Evolutionary conservation across 2,113 vertebrate species (phyloP).

Genomic region (Pituophis catenifer): DNA sequence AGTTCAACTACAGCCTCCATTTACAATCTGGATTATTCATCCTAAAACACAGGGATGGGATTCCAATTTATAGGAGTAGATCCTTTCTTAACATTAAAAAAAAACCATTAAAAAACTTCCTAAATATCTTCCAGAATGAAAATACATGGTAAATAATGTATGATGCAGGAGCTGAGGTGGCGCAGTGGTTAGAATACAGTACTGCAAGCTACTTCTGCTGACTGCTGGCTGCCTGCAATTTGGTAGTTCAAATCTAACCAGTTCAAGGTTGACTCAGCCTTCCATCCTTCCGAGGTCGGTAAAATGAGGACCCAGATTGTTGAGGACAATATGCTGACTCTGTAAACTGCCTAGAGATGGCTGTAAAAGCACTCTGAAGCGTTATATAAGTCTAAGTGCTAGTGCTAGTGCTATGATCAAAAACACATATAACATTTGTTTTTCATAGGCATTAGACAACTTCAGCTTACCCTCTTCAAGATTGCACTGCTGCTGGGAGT

Average conservation of each 20-base stretch:
- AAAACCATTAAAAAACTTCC: neutral
- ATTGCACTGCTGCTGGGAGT: constrained; percentile 91
- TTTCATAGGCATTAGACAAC: constrained; percentile 88
- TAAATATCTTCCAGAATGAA: neutral
- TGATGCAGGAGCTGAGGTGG: no score
- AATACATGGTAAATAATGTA: neutral
- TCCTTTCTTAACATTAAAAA: neutral
- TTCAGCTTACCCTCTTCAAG: constrained; percentile 95
- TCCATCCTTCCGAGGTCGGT: no score
- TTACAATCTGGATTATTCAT: neutral
- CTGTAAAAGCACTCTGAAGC: no score
- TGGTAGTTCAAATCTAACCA: no score
- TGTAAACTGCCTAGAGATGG: no score
- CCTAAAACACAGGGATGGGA: neutral
- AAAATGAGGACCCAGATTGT: no score
- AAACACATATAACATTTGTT: neutral
- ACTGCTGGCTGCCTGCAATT: no score
- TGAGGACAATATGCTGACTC: no score
- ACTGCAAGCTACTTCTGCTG: no score
- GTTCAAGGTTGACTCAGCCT: no score
- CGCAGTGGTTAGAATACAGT: no score
- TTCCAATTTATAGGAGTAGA: neutral
- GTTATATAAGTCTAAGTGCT: no score
- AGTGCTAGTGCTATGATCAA: neutral
- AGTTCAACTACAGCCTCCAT: neutral